Conservation (phyloP, 2,888 invertebrate species). For the Phortica okadai region DNA sequence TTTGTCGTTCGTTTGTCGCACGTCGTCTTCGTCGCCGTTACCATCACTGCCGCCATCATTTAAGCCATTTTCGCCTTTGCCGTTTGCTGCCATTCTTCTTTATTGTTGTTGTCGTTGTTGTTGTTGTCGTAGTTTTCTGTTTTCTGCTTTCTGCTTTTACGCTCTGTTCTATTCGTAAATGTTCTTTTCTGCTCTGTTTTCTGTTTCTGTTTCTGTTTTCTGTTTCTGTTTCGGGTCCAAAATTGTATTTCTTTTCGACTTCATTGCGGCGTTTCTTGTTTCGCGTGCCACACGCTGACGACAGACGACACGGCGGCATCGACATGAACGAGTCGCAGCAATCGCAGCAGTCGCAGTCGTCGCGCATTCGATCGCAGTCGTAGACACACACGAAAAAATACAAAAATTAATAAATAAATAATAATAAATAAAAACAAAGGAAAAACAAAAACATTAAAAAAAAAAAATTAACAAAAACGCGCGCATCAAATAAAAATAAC, state of each 20-base stretch:
- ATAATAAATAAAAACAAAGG: not conserved
- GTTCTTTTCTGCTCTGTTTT: conserved; percentile 50
- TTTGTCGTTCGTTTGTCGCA: conserved; percentile 10
- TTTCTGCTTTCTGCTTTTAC: conserved; percentile 20
- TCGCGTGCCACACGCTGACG: conserved; percentile 74
- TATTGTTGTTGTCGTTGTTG: not conserved
- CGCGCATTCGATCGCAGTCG: conserved; percentile 31
- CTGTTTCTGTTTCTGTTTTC: conserved; percentile 45
- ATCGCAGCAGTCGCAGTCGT: conserved; percentile 25
- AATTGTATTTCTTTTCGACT: conserved; percentile 61
- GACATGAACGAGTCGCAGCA: conserved; percentile 37
- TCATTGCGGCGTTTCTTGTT: conserved; percentile 77
- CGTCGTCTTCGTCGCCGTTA: not conserved
- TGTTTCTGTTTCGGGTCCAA: conserved; percentile 61
- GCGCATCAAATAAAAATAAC: no score
- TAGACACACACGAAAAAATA: conserved; percentile 39
- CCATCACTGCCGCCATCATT: conserved; percentile 17
- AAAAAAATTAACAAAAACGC: not conserved
- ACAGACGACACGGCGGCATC: conserved; percentile 50
- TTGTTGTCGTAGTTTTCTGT: conserved; percentile 1
- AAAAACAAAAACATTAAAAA: conserved; percentile 21
- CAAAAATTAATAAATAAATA: no score
- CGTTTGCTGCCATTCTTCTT: conserved; percentile 3
- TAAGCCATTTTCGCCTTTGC: conserved; percentile 22
- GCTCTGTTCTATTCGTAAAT: conserved; percentile 38